Evolutionary conservation across 2,888 invertebrate species (phyloP), one percentile per base, ranked within the genome.

Genomic region (Choristoneura rosaceana): DNA sequence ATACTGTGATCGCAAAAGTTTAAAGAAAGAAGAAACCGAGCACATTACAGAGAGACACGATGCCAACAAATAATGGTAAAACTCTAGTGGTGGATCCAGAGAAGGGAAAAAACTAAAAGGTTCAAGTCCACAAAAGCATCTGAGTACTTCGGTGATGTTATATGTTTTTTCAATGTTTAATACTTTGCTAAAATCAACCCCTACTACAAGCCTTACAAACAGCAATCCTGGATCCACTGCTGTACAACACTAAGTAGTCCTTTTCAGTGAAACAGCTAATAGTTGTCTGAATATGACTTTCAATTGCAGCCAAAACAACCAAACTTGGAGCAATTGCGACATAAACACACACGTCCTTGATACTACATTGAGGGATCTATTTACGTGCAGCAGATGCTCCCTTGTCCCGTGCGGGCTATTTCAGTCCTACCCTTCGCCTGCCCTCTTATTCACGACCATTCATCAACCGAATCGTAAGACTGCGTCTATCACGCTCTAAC

Each of bases 281-380:
- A 15, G 9, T 12, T 25, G 41, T 17, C 17, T 15, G 34, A 61
- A 61, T 43, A 43, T 12, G 17, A n/a, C n/a, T n/a, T n/a, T 43
- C 43, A 43, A 61, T 17, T 61, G 10, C 33, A 7, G 3, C n/a
- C 34, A 60, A 68, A 60, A 43, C 34, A 69, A 58, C 73, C 73
- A 69, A 64, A 73, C 68, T 50, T 77, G 80, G 78, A 74, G 75
- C 69, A 83, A 82, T 83, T 74, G 75, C 79, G 79, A 78, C 78
- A 87, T 89, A 90, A 91, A 89, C 88, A 90, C 76, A 76, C 78
- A 80, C 90, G 93, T 89, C 93, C 93, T 94, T 94, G 93, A 89
- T 93, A 93, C 93, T 93, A 94, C 93, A 89, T 89, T 89, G 90
- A 88, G 91, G 92, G 90, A 79, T 85, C 91, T 93, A 94, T 92